These are phyloP conservation scores for Osmerus eperlanus DNA, from an alignment of 2,113 vertebrate genomes.

Conservation along the genomic window DNA sequence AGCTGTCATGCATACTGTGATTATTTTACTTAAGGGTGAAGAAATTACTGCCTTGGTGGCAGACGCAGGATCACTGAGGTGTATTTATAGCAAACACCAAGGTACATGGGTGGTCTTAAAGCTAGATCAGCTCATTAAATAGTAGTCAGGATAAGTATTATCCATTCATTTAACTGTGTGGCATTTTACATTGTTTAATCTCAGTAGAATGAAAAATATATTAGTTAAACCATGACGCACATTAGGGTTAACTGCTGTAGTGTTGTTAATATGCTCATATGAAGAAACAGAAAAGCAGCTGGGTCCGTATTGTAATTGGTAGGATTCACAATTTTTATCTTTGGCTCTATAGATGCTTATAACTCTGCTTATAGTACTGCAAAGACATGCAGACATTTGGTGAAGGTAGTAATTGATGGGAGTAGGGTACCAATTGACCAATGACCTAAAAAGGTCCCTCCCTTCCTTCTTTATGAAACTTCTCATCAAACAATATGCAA, in stretches of 20 bases:
- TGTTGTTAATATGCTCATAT: too few species aligned
- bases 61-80: conserved; percentile 32
- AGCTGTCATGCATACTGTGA: conserved; percentile 56
- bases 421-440: too few species aligned
- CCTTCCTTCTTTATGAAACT: too few species aligned
- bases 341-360: conserved; percentile 3
- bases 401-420: too few species aligned
- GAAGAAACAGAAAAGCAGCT: too few species aligned
- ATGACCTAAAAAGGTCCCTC: too few species aligned
- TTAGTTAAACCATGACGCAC: too few species aligned
- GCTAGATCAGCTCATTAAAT: conserved; percentile 18
- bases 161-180: neutral
- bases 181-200: neutral
- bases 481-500: too few species aligned
- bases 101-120: conserved; percentile 22
- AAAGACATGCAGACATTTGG: too few species aligned
- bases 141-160: conserved; percentile 5
- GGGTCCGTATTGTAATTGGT: neutral
- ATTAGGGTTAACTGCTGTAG: too few species aligned
- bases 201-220: too few species aligned
- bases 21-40: conserved; percentile 63
- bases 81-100: conserved; percentile 51
- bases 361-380: neutral
- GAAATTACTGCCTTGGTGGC: conserved; percentile 63
- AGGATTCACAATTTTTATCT: neutral